Conservation (phyloP, 2,888 invertebrate genomes). For the Lepidochitona cinerea region DNA sequence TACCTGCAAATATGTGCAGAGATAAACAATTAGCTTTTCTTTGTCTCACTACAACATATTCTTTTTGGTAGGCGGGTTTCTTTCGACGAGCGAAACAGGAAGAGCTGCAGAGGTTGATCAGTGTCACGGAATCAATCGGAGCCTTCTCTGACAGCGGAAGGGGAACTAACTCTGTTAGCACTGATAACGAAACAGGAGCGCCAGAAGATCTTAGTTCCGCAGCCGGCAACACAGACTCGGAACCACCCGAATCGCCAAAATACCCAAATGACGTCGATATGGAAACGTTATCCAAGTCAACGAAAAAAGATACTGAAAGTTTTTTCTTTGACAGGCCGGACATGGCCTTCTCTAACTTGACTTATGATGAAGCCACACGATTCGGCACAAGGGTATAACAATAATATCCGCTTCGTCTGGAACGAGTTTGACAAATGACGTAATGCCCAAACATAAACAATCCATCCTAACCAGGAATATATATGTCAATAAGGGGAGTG, state of each 20-base stretch:
- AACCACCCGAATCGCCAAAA: background rate
- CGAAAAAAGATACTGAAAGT: background rate
- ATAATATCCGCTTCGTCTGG: no score
- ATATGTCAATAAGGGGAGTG: no score
- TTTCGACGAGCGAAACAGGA: background rate
- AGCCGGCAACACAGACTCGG: background rate
- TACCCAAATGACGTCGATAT: background rate
- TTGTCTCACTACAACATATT: background rate
- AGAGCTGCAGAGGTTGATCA: background rate
- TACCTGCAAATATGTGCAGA: no score
- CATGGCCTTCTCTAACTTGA: background rate
- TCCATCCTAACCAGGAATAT: no score
- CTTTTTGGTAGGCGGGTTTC: background rate
- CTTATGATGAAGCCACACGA: background rate
- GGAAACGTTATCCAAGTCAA: background rate
- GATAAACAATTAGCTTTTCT: no score
- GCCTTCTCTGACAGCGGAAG: background rate
- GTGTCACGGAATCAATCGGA: background rate
- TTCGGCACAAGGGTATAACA: conserved; percentile 3
- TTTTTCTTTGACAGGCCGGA: conserved; percentile 2
- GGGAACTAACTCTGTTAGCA: background rate
- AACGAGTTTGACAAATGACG: no score
- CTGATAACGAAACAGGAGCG: background rate
- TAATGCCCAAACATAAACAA: no score
- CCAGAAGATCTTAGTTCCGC: background rate